Base-by-base conservation (phyloP, 1,140 invertebrate genomes). In the Lasaia peninsularis region DNA sequence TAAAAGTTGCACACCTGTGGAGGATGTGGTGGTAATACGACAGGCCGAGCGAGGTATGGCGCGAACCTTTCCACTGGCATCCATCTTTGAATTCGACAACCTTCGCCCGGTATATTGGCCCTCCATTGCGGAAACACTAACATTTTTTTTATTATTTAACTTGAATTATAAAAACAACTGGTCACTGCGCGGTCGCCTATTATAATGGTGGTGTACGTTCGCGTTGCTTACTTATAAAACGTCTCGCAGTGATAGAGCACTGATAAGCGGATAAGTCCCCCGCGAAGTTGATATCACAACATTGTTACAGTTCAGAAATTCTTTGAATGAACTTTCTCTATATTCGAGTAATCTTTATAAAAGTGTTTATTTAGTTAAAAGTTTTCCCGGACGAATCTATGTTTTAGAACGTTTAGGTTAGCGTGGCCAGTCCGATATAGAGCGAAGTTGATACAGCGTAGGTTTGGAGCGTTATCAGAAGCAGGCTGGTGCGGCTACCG, bases 171-270 rank as follows among this genome's bases (percentile, higher is more conserved):
- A 44, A 55, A 71, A 62, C 68, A 65, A 75, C 67, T 73, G 75
- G 71, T 70, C 78, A 82, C 68, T 58, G 58, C 71, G 75, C 70
- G 71, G 49, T 72, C 76, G 66, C 60, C 67, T 66, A 65, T 68
- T 70, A 69, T 75, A 86, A 75, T 88, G 83, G 75, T 76, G 75
- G 55, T 61, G 65, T 56, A 56, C 64, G 56, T 65, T 54, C 75
- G 74, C 58, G 56, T 65, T 70, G 73, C 71, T 63, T 83, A 83
- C 79, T 88, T 86, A 86, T 88, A 88, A 85, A 83, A 84, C 72
- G 74, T 82, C 80, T 85, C 70, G 57, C 54, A 68, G 62, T 76
- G 77, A 80, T 72, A 77, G 63, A 74, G 71, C 65, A 65, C 80
- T 80, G 85, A 88, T 88, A 88, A 86, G 75, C 57, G 62, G 53